These are phyloP conservation scores for Ceratoteleas bidentatus DNA, from an alignment of 1,140 invertebrate genomes.

Conservation along the genomic window DNA sequence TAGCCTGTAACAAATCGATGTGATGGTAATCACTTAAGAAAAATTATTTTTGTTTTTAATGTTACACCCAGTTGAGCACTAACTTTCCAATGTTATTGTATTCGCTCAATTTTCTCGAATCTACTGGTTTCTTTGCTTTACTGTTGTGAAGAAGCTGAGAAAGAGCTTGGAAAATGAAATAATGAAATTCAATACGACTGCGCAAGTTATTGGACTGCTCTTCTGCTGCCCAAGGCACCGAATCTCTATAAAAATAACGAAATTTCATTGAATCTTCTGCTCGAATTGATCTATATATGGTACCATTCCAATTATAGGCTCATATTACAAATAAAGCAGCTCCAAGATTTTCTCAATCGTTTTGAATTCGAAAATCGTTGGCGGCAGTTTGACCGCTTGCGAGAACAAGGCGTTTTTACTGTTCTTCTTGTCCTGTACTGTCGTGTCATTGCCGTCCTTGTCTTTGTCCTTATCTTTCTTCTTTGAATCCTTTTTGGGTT, in stretches of 20 bases:
- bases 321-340: conserved; percentile 77
- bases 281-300: not conserved
- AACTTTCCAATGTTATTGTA: conserved; percentile 75
- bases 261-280: conserved; percentile 5
- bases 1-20: conserved; percentile 67
- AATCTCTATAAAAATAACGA: conserved; percentile 74
- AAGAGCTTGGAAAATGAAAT: conserved; percentile 77
- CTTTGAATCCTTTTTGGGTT: conserved; percentile 78
- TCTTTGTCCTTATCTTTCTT: conserved; percentile 77
- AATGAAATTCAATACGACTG: conserved; percentile 78
- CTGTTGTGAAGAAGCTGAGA: conserved; percentile 74
- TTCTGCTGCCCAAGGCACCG: conserved; percentile 75
- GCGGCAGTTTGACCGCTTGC: conserved; percentile 74
- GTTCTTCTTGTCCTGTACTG: conserved; percentile 36
- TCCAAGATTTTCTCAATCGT: conserved; percentile 76
- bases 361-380: conserved; percentile 78
- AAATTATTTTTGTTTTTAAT: not conserved
- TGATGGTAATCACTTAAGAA: not conserved
- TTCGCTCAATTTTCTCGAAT: conserved; percentile 62
- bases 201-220: conserved; percentile 74
- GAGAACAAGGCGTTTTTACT: conserved; percentile 61
- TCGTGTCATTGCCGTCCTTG: conserved; percentile 71
- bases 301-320: not conserved
- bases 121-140: conserved; percentile 70
- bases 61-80: conserved; percentile 12